A percentile compares a stretch with the other conserved stretches of the same genome.
These are phyloP conservation scores for Crocallis elinguaria DNA, from an alignment of 2,888 invertebrate genomes.

Conservation along the genomic window DNA sequence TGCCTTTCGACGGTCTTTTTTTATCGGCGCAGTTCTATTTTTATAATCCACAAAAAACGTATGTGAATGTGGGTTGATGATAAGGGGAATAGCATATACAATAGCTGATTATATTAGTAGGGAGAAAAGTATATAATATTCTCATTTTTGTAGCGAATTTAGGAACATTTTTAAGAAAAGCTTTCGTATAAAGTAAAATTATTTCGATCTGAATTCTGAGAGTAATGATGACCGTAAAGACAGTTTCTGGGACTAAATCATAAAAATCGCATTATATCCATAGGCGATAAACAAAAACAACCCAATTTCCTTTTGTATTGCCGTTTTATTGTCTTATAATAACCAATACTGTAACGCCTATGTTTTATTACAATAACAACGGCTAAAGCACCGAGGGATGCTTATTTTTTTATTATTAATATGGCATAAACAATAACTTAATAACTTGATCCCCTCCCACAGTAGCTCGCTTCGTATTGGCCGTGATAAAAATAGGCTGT, in stretches of 20 bases:
- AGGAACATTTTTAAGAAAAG: neutral
- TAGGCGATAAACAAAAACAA: constrained; percentile 62
- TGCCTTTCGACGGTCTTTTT: constrained; percentile 53
- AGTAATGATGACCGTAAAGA: too few relatives aligned
- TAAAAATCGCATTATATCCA: constrained; percentile 64
- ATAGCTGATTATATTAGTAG: neutral
- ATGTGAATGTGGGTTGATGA: neutral
- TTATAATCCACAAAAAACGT: constrained; percentile 48
- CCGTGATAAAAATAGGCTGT: constrained; percentile 79
- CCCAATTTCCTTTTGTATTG: constrained; percentile 67
- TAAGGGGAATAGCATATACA: constrained; percentile 13
- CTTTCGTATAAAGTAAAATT: neutral
- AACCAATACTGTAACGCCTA: constrained; percentile 56
- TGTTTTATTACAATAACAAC: constrained; percentile 68
- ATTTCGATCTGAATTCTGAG: too few relatives aligned
- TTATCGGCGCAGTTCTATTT: constrained; percentile 46
- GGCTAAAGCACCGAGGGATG: constrained; percentile 54
- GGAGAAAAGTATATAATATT: neutral
- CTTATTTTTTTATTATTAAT: constrained; percentile 82
- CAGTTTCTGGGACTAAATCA: constrained; percentile 60
- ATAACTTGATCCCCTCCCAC: constrained; percentile 80
- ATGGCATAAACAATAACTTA: constrained; percentile 83
- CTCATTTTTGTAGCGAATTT: neutral
- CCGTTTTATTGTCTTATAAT: constrained; percentile 68
- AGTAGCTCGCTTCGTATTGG: constrained; percentile 75